Evolutionary conservation across 2,888 invertebrate species (phyloP).

Genomic region (Hermaeophaga mercurialis): DNA sequence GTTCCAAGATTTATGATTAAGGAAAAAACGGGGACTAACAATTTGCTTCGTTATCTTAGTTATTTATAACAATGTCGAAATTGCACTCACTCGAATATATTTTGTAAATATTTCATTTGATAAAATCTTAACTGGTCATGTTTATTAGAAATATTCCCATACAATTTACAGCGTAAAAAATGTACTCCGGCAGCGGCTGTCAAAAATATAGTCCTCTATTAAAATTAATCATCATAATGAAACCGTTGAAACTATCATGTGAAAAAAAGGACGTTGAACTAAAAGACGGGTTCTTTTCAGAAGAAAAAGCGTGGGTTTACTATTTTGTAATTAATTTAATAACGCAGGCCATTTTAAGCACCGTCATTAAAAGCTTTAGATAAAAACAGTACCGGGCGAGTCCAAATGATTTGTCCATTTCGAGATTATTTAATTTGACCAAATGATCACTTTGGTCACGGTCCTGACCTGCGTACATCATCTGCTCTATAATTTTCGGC

Average conservation of each 20-base stretch:
- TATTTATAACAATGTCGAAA: too few species aligned
- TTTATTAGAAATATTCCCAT: neutral
- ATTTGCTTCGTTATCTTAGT: too few species aligned
- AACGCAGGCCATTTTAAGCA: slow-evolving; percentile 37
- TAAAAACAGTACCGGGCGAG: slow-evolving; percentile 23
- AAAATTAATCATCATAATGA: slow-evolving; percentile 10
- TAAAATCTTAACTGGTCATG: too few species aligned
- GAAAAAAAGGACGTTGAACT: neutral
- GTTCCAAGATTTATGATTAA: too few species aligned
- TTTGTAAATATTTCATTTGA: too few species aligned
- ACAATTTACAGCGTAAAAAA: too few species aligned
- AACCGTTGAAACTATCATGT: neutral
- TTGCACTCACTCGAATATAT: too few species aligned
- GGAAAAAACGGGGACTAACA: too few species aligned
- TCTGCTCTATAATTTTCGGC: slow-evolving; percentile 20
- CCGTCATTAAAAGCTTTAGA: slow-evolving; percentile 35
- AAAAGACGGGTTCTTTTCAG: slow-evolving; percentile 8
- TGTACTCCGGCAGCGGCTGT: slow-evolving; percentile 3
- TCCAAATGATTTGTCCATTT: too few species aligned
- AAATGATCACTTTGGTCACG: neutral
- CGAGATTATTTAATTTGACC: too few species aligned
- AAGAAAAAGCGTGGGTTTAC: slow-evolving; percentile 33
- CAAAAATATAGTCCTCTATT: slow-evolving; percentile 4
- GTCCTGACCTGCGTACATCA: neutral
- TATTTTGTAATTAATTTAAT: slow-evolving; percentile 41